Evolutionary conservation across 2,113 vertebrate species (phyloP), one percentile per base, ranked within the genome.

Genomic region (Lota lota): DNA sequence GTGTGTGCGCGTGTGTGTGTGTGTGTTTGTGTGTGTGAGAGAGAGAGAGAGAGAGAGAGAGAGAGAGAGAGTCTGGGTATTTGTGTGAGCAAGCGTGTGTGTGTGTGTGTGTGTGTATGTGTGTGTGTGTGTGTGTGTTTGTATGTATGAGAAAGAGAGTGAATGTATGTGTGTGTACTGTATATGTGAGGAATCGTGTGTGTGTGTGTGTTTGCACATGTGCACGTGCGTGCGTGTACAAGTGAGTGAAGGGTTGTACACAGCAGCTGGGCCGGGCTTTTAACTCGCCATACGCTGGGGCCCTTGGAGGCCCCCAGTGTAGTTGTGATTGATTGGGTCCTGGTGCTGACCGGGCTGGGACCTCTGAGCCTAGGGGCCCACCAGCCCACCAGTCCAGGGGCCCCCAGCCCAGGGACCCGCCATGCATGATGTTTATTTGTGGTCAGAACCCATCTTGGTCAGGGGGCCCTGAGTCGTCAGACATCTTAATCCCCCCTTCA

Each of bases 291-390:
- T 58, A 63, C 69, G 36, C 75, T 72, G 64, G 79, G 83, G 79
- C 85, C 87, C 82, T 70, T 75, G 83, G 86, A 85, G 85, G 76
- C 83, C 79, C 67, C 79, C 74, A 66, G 78, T 87, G 81, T 84
- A 83, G 82, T 79, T 81, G 84, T 89, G 90, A 91, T 91, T 91
- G 87, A 91, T 92, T 85, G 83, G 73, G 77, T 90, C 80, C 82
- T 85, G 80, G 78, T 85, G 82, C 76, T 82, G 80, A 82, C 76
- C 77, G 72, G 67, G 87, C 75, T 70, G 83, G 78, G 85, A 80
- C 40, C 82, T 82, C 28, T 6, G 28, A 33, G 28, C 16, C 78
- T 74, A 72, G 83, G 78, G 83, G 81, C 40, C 82, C 28, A 4
- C 83, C 40, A 47, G 40, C 28, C 28, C 10, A 47, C 16, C 79